Evolutionary conservation across 2,797 vertebrate genomes (phyloP).

Genomic region (Antennarius maculatus): DNA sequence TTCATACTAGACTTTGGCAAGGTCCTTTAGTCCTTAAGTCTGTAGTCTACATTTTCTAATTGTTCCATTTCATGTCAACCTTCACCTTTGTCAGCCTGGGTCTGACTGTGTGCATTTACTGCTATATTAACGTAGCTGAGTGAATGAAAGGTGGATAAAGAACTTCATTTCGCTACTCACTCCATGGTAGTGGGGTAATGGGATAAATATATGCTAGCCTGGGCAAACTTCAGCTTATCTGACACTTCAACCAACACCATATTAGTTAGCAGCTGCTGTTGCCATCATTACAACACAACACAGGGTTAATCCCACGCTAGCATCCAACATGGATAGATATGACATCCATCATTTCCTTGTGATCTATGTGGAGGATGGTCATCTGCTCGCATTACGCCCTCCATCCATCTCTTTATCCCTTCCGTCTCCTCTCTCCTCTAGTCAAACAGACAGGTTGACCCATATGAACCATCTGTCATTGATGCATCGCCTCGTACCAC

Average conservation of each 20-base stretch:
- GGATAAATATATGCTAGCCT: slow-evolving; percentile 22
- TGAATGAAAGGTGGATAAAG: slow-evolving; percentile 11
- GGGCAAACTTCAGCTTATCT: slow-evolving; percentile 25
- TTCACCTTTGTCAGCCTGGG: slow-evolving; percentile 32
- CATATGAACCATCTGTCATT: slow-evolving; percentile 75
- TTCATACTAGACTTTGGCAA: slow-evolving; percentile 33
- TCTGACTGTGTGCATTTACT: slow-evolving; percentile 16
- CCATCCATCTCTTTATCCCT: slow-evolving; percentile 35
- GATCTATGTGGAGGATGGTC: slow-evolving; percentile 42
- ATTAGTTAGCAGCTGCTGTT: slow-evolving; percentile 16
- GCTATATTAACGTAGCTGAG: slow-evolving; percentile 18
- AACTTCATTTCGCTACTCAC: slow-evolving; percentile 23
- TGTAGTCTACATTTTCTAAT: slow-evolving; percentile 34
- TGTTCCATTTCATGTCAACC: slow-evolving; percentile 46
- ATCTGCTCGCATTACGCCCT: slow-evolving; percentile 19
- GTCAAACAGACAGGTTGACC: slow-evolving; percentile 68
- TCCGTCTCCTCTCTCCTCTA: slow-evolving; percentile 43
- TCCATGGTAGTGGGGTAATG: slow-evolving; percentile 19
- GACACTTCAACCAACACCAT: slow-evolving; percentile 21
- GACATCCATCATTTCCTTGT: slow-evolving; percentile 42
- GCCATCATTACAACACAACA: slow-evolving; percentile 8
- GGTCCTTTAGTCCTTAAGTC: slow-evolving; percentile 28
- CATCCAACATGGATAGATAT: slow-evolving; percentile 23
- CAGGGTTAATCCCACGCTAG: slow-evolving; percentile 33
- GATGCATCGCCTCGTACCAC: slow-evolving; percentile 58